A percentile compares a stretch with the other conserved stretches of the same genome.
Conservation (phyloP, 1,140 invertebrate species). For the Heliconius melpomene region DNA sequence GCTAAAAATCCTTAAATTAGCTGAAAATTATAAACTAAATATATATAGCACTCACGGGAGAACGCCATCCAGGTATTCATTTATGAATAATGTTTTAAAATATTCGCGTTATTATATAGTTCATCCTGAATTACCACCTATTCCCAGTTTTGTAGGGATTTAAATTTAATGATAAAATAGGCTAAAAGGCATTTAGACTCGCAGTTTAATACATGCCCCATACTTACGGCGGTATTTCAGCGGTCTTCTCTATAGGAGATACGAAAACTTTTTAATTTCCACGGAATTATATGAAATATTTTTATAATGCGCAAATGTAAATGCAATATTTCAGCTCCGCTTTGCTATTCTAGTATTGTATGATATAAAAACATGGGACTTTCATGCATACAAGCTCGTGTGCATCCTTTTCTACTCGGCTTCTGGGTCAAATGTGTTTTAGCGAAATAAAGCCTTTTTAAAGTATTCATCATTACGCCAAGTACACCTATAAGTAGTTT, state of each 20-base stretch:
- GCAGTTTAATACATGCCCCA: constrained; percentile 23
- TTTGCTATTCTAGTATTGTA: constrained; percentile 24
- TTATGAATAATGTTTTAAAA: neutral
- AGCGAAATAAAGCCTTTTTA: constrained; percentile 11
- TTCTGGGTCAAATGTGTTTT: constrained; percentile 30
- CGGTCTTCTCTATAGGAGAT: constrained; percentile 9
- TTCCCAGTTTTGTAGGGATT: constrained; percentile 2
- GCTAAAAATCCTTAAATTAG: neutral
- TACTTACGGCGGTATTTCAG: constrained; percentile 19
- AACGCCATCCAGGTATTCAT: neutral
- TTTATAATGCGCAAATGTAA: constrained; percentile 26
- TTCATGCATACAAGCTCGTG: constrained; percentile 15
- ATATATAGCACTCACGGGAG: neutral
- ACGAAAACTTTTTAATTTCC: constrained; percentile 26
- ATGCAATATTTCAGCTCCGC: constrained; percentile 22
- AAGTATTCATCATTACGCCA: neutral
- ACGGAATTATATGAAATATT: constrained; percentile 24
- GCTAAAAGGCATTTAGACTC: constrained; percentile 23
- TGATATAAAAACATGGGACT: constrained; percentile 16
- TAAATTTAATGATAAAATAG: constrained; percentile 26
- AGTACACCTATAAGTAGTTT: constrained; percentile 10
- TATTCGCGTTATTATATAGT: neutral
- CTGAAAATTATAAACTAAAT: neutral
- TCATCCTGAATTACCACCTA: constrained; percentile 9
- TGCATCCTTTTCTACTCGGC: constrained; percentile 19